Evolutionary conservation across 2,888 invertebrate species (phyloP).

Genomic region (Sepioteuthis lessoniana): DNA sequence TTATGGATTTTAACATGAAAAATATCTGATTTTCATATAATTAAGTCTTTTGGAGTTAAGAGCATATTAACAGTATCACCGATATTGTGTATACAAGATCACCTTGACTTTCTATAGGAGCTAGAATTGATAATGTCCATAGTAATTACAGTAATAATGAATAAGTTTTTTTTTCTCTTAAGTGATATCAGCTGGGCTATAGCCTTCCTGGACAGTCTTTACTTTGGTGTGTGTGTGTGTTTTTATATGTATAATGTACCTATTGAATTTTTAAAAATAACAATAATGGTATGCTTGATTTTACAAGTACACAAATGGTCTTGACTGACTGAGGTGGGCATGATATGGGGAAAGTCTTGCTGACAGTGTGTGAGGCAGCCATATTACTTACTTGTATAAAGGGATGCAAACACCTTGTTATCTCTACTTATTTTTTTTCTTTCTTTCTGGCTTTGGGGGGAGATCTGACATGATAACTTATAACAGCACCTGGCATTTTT

Average conservation of each 20-base stretch:
- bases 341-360: not conserved
- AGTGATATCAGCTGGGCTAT: not conserved
- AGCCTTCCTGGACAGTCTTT: not conserved
- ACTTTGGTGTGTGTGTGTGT: too few relatives aligned
- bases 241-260: not conserved
- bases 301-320: conserved; percentile 24
- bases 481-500: too few relatives aligned
- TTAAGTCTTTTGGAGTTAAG: too few relatives aligned
- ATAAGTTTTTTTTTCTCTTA: not conserved
- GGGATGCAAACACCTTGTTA: not conserved
- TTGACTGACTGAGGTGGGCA: conserved; percentile 33
- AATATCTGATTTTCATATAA: too few relatives aligned
- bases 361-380: not conserved
- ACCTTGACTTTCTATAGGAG: not conserved
- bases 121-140: not conserved
- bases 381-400: not conserved
- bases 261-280: not conserved
- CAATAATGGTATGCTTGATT: not conserved
- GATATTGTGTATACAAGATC: not conserved
- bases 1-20: too few relatives aligned
- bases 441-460: not conserved
- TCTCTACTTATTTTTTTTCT: not conserved
- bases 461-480: not conserved
- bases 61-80: not conserved
- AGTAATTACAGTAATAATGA: not conserved